A percentile compares a stretch with the other conserved stretches of the same genome.
These are phyloP conservation scores for Epizoanthus illoricatus DNA, from an alignment of 92 coral and sea anemone genomes.

Conservation along the genomic window DNA sequence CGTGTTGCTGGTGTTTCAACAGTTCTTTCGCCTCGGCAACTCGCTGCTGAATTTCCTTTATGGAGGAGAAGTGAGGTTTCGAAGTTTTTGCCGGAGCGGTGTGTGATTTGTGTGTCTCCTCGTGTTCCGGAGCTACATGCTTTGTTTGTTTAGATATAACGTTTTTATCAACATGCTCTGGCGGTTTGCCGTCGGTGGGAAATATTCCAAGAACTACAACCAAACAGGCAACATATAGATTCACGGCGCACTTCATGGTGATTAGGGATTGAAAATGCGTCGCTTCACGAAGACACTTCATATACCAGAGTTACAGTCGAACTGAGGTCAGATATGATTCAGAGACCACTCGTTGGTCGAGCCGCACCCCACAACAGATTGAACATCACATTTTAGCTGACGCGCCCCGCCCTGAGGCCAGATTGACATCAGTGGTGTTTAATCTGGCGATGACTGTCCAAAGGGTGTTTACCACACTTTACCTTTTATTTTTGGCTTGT, in stretches of 20 bases:
- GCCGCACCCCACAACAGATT: conserved; percentile 7
- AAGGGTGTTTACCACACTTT: background rate
- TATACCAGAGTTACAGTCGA: background rate
- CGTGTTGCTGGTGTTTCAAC: conserved; percentile 41
- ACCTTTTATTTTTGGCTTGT: background rate
- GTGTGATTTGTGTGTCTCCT: background rate
- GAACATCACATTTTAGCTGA: background rate
- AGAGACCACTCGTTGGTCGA: background rate
- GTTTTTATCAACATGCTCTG: conserved; percentile 32
- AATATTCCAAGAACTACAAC: background rate
- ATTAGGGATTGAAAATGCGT: background rate
- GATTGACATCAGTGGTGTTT: conserved; percentile 14
- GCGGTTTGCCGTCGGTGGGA: conserved; percentile 18
- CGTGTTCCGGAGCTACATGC: conserved; percentile 12
- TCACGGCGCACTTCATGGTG: conserved; percentile 13
- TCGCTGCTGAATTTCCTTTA: conserved; percentile 60
- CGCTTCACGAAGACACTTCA: background rate
- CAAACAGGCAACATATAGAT: background rate
- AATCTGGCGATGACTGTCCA: conserved; percentile 12
- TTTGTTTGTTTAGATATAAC: conserved; percentile 15
- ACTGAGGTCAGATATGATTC: conserved; percentile 34
- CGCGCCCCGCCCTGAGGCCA: conserved; percentile 33
- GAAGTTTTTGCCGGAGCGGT: background rate
- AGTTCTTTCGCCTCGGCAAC: conserved; percentile 43
- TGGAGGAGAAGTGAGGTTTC: conserved; percentile 14